A percentile compares a stretch with the other conserved stretches of the same genome.
These are phyloP conservation scores for Castor canadensis DNA, from an alignment of 2,113 vertebrate genomes.

Conservation along the genomic window DNA sequence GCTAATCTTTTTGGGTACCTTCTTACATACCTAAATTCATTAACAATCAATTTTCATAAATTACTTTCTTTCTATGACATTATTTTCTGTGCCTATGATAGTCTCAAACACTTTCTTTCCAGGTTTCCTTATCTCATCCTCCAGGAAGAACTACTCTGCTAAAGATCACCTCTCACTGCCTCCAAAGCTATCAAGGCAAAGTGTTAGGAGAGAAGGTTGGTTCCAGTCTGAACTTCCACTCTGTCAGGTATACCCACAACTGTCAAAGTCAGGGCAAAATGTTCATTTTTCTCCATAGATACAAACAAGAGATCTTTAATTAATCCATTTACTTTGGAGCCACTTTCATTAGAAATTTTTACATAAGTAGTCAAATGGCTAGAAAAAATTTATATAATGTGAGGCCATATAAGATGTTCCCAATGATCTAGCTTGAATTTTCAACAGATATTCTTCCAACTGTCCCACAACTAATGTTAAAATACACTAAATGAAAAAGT, in stretches of 20 bases:
- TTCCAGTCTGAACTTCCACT: not conserved
- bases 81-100: not conserved
- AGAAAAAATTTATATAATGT: not conserved
- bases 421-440: constrained; percentile 9
- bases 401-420: not conserved
- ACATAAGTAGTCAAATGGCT: not conserved
- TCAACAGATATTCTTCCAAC: not conserved
- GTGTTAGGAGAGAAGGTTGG: not conserved
- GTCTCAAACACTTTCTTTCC: not conserved
- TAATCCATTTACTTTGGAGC: not conserved
- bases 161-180: not conserved
- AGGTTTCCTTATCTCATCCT: not conserved
- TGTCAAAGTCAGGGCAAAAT: not conserved
- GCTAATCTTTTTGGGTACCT: too few relatives aligned
- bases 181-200: not conserved
- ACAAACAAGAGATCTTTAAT: not conserved
- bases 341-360: not conserved
- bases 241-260: not conserved
- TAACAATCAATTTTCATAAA: not conserved
- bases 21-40: not conserved
- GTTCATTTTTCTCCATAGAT: not conserved
- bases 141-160: not conserved
- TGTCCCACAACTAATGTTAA: constrained; percentile 14
- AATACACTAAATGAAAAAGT: constrained; percentile 27
- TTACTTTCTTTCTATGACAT: not conserved